Evolutionary conservation across 2,797 vertebrate species (phyloP).

Genomic region (Falco biarmicus): DNA sequence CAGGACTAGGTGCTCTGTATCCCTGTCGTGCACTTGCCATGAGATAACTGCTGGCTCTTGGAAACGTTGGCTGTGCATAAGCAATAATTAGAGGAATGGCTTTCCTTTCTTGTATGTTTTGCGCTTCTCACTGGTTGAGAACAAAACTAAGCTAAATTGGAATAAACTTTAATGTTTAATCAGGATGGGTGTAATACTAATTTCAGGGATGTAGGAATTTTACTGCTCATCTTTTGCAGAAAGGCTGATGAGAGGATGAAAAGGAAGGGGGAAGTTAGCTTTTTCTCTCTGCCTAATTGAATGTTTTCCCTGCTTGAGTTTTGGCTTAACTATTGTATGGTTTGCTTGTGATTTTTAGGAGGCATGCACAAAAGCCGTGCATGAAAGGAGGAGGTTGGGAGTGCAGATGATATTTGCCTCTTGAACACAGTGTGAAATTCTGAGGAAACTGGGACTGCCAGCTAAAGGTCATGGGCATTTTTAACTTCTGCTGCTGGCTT

Average conservation of each 20-base stretch:
- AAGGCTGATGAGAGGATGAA: neutral
- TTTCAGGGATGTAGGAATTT: neutral
- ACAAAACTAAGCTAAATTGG: neutral
- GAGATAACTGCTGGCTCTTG: neutral
- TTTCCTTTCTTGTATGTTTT: neutral
- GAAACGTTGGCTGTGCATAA: fast-evolving
- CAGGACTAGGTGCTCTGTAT: neutral
- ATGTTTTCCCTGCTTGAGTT: neutral
- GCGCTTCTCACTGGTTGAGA: neutral
- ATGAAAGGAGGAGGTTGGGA: neutral
- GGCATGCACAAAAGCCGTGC: neutral
- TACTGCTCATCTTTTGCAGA: neutral
- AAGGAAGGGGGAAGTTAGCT: neutral
- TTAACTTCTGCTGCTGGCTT: constrained; percentile 32
- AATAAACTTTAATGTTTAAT: neutral
- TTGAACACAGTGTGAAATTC: neutral
- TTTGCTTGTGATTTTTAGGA: neutral
- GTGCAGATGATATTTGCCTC: neutral
- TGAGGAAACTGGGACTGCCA: neutral
- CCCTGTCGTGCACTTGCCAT: fast-evolving
- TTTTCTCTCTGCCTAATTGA: neutral
- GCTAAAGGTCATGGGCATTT: constrained; percentile 58
- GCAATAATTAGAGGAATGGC: neutral
- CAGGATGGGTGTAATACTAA: neutral
- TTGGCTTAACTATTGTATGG: neutral